A percentile compares a stretch with the other conserved stretches of the same genome.
phyloP scores from a whole-genome alignment of 2,797 vertebrate genomes.

The Hypotaenidia philippensis region DNA sequence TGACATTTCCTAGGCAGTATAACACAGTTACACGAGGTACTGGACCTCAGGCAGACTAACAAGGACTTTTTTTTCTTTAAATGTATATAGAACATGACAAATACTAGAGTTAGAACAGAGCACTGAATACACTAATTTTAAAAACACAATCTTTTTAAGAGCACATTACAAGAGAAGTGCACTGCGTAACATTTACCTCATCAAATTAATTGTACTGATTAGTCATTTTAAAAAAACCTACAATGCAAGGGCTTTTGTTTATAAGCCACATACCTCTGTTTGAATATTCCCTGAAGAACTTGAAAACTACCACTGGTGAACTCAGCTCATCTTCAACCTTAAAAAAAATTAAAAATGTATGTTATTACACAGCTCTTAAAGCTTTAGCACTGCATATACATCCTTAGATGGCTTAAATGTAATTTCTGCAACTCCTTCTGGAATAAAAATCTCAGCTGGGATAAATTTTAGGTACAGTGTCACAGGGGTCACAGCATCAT shows the following conservation, averaged over 20 bases:
- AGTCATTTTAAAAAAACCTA: not conserved
- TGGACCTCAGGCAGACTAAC: not conserved
- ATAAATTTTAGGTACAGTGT: not conserved
- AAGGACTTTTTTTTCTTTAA: not conserved
- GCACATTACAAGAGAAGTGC: accelerated
- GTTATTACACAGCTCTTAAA: not conserved
- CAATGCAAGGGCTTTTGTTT: not conserved
- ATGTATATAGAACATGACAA: not conserved
- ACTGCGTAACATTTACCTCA: not conserved
- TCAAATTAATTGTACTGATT: not conserved
- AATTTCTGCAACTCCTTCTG: not conserved
- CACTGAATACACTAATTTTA: not conserved
- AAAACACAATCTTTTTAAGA: not conserved
- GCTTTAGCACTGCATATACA: not conserved
- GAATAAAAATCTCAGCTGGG: not conserved
- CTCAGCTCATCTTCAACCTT: conserved; percentile 94
- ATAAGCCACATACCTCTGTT: conserved; percentile 81
- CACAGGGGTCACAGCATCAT: not conserved
- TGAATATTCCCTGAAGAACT: conserved; percentile 83
- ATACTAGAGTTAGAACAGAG: not conserved
- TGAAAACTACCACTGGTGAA: conserved; percentile 94
- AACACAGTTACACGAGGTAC: not conserved
- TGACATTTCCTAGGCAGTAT: not conserved
- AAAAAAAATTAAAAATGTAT: not conserved
- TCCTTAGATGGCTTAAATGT: not conserved